Base-by-base conservation (phyloP, 2,888 invertebrate genomes). In the Drosophila subquinaria region DNA sequence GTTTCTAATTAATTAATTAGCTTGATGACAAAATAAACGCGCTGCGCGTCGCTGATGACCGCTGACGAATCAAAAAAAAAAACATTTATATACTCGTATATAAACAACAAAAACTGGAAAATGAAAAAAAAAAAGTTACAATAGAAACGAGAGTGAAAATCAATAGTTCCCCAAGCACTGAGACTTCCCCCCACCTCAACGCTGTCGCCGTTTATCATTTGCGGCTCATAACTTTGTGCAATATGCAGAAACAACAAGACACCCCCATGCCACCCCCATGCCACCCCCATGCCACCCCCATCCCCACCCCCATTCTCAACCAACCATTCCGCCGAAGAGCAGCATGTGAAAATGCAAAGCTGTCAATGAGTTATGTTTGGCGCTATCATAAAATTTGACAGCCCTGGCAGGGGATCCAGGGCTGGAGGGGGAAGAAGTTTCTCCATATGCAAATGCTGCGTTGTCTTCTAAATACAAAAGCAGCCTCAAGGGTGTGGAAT, bases 341-440 rank as follows among this genome's bases (percentile, higher is more conserved):
- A 71, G 80, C 79, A 81, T 87, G 87, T 88, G 87, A 88, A 89
- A 88, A 89, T 82, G 68, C 85, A 89, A 88, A 88, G 87, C 87
- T 88, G 87, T 88, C 87, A 88, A 88, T 88, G 88, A 88, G 88
- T 88, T 89, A 87, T 87, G 88, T 85, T 85, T 82, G 85, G 82
- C 90, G 90, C 88, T 90, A 89, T 90, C 90, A 91, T 90, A 90
- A 90, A 90, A 91, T 91, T 90, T 90, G 90, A 90, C 90, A 90
- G 88, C 59, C 20, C 65, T 68, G 75, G 57, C 67, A 73, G 77
- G 53, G 52, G 36, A 23, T 20, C 30, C 89, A 90, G 81, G 61
- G 15, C 52, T 27, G 27, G 27, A 27, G 60, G 64, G 48, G 53
- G 67, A 66, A 72, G 66, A 71, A 70, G 73, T 74, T 82, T 77